These are phyloP conservation scores for Meandrina meandrites DNA, from an alignment of 92 coral and sea anemone genomes.

Conservation along the genomic window DNA sequence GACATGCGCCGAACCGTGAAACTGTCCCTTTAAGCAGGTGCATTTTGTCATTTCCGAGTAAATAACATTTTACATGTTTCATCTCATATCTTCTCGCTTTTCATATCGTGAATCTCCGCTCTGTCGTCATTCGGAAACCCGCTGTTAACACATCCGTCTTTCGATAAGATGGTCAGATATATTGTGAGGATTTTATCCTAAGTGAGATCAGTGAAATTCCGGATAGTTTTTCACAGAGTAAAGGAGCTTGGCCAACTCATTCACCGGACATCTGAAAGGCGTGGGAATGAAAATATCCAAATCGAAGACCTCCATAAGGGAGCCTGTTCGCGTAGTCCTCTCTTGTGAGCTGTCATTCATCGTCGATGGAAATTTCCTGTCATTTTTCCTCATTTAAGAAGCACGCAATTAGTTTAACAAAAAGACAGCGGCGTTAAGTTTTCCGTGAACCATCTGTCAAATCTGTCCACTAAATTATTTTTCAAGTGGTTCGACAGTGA, in stretches of 20 bases:
- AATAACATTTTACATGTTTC: neutral
- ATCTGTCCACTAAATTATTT: neutral
- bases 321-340: neutral
- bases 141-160: neutral
- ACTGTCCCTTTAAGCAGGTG: no score
- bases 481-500: neutral
- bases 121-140: no score
- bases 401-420: neutral
- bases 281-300: neutral
- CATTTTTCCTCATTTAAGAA: neutral
- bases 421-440: neutral
- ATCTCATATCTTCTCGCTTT: neutral
- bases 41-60: neutral
- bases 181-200: neutral
- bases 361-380: neutral
- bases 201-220: neutral
- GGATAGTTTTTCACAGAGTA: neutral
- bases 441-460: no score
- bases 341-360: neutral
- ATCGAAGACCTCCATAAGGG: neutral
- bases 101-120: no score
- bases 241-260: neutral
- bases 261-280: neutral
- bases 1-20: no score
- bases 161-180: neutral